Evolutionary conservation across 1,140 invertebrate genomes (phyloP), one percentile per base, ranked within the genome.

Genomic region (Eriocheir sinensis): DNA sequence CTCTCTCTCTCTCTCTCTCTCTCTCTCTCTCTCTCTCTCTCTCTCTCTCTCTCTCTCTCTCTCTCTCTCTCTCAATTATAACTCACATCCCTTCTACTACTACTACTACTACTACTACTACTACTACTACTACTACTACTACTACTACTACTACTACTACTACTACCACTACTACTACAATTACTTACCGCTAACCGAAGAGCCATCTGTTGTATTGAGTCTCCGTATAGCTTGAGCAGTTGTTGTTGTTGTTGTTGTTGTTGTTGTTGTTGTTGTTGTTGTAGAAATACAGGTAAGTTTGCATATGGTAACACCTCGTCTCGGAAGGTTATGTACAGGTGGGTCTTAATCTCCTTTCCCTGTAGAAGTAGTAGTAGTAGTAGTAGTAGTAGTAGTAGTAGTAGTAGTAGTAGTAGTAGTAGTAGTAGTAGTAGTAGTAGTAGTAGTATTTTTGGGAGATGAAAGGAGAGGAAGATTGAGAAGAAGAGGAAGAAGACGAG

Each of bases 61-160:
- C 4, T 48, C 15, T 48, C 15, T 48, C 15, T 48, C 15, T 48
- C 4, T 48, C 15, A 6, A 48, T 48, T 48, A 6, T 48, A 4
- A 15, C 15, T 48, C 44, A 48, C 9, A 9, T 72, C 6, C 60
- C 60, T 72, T n/a, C 60, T 72, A 72, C 60, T 72, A 72, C 53
- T 72, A 17, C 60, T n/a, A 17, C 60, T n/a, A 72, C 60, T n/a
- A 72, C 60, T n/a, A 72, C 60, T n/a, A 72, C 53, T 72, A 72
- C 53, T 72, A 72, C 53, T 72, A 72, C 53, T 72, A 72, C 53
- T 72, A 72, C 53, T 72, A 72, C 53, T 72, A 72, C 53, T 72
- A 72, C 53, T 72, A 8, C 60, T 72, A 72, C 60, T 72, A 72
- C 60, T 72, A 72, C 60, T 72, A 72, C 60, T 8, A 8, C 60